Evolutionary conservation across 2,888 invertebrate species (phyloP).

Genomic region (Phyllotreta striolata): DNA sequence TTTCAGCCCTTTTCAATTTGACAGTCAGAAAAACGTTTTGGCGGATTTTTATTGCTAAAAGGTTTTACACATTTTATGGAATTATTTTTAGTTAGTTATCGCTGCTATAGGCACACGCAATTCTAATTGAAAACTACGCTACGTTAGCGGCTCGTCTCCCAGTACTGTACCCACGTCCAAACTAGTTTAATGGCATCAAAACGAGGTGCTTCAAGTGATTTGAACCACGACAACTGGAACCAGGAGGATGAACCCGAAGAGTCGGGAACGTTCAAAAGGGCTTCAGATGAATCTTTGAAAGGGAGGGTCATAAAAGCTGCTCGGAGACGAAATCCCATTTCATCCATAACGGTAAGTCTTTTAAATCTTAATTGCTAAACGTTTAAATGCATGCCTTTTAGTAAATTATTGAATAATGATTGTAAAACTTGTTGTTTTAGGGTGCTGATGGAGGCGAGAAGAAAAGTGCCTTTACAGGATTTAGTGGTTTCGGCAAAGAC

Average conservation of each 20-base stretch:
- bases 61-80: constrained; percentile 21
- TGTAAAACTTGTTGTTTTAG: constrained; percentile 21
- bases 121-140: constrained; percentile 1
- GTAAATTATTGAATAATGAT: no score
- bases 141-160: background rate
- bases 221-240: constrained; percentile 89
- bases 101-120: no score
- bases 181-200: constrained; percentile 71
- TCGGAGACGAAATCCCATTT: constrained; percentile 67
- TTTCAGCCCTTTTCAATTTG: constrained; percentile 18
- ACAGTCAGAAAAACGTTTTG: constrained; percentile 25
- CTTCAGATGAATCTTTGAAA: constrained; percentile 75
- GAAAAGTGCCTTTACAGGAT: constrained; percentile 74
- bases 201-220: constrained; percentile 75
- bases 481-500: constrained; percentile 71
- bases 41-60: constrained; percentile 28
- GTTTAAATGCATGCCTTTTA: constrained; percentile 12
- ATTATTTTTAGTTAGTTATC: background rate
- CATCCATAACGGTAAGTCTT: constrained; percentile 44
- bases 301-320: constrained; percentile 83
- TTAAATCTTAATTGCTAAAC: background rate
- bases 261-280: constrained; percentile 74
- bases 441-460: constrained; percentile 53
- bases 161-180: constrained; percentile 7
- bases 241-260: constrained; percentile 79